A percentile compares a stretch with the other conserved stretches of the same genome.
These are phyloP conservation scores for Cuniculus paca DNA, from an alignment of 2,797 vertebrate genomes.

Conservation along the genomic window DNA sequence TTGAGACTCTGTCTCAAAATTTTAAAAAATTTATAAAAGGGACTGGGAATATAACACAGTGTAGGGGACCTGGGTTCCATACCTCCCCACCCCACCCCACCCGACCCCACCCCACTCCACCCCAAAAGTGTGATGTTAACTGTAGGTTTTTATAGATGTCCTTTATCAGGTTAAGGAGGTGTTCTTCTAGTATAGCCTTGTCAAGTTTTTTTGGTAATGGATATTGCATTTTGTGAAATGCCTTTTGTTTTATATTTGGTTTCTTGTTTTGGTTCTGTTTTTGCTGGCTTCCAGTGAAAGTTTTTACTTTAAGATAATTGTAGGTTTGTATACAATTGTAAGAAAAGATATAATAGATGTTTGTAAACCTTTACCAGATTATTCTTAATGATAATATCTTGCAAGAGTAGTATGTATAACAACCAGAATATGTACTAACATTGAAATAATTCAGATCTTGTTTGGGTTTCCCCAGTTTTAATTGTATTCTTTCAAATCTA, in stretches of 20 bases:
- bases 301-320: constrained; percentile 22
- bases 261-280: constrained; percentile 29
- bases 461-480: background rate
- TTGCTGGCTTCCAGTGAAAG: background rate
- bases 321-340: background rate
- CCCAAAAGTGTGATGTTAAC: background rate
- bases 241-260: background rate
- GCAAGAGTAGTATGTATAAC: background rate
- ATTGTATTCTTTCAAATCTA: background rate
- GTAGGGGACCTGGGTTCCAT: background rate
- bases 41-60: background rate
- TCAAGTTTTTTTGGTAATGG: constrained; percentile 1
- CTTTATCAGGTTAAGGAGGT: background rate
- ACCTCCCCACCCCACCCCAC: no score
- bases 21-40: background rate
- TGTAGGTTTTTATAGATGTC: background rate
- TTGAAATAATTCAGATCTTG: background rate
- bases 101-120: background rate
- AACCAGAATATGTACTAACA: background rate
- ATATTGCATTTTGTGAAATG: constrained; percentile 14
- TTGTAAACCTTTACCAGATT: background rate
- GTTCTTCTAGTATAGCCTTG: background rate
- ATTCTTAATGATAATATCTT: background rate
- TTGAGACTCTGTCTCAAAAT: background rate
- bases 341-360: background rate